Base-by-base conservation (phyloP, 2,888 invertebrate genomes). In the Neoascia interrupta region DNA sequence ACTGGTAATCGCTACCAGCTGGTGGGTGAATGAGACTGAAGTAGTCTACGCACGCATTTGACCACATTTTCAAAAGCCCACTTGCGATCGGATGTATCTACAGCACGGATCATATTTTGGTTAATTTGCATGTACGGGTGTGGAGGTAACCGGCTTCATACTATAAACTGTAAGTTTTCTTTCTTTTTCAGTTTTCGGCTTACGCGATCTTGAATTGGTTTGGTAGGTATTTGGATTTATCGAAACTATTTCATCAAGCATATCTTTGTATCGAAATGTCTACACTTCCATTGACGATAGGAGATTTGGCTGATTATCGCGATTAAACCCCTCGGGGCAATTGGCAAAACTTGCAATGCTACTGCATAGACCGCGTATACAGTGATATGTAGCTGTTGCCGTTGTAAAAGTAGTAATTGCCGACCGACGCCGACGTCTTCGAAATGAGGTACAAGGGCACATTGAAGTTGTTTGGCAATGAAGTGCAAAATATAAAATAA, bases 381-480 rank as follows among this genome's bases (percentile, higher is more conserved):
- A 16, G 15, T n/a, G 21, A n/a, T n/a, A 5, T 31, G 18, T 31
- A 13, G 31, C 45, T 11, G 16, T 31, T 21, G 18, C 15, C 43
- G 26, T 16, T 34, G 18, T 10, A 8, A 1, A 13, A 11, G 19
- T 39, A 11, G 45, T 53, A n/a, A 47, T 18, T 8, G 34, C 39
- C 11, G 16, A 13, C 51, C 10, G 41, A 6, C 23, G 72, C 11
- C 49, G 61, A 31, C 39, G 64, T 70, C 64, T 70, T 64, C 70
- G 58, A 70, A 76, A 64, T 76, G 76, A 76, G 76, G 76, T 70
- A 70, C 76, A 76, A 76, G 76, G 76, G 76, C 76, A 76, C 37
- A 64, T 47, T 34, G 13, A 28, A 70, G 76, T 70, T 70, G 64
- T 72, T 72, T 60, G 64, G 72, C 76, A 76, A 64, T 76, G 31